These are phyloP conservation scores for Phengaris arion DNA, from an alignment of 2,888 invertebrate genomes.

Conservation along the genomic window DNA sequence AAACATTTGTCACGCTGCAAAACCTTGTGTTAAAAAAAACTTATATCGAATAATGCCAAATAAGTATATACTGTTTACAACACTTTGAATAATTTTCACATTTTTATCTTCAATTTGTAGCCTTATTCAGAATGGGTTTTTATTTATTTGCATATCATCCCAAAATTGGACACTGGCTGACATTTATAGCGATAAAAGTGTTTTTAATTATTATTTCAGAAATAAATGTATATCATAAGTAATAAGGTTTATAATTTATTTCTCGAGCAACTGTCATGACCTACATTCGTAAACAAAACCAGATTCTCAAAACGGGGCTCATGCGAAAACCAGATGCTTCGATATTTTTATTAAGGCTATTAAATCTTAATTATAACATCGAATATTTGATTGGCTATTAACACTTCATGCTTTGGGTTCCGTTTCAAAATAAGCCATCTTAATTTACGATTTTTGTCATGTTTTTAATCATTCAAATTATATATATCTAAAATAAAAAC, in stretches of 20 bases:
- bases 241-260: not conserved
- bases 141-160: not conserved
- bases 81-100: too few species aligned
- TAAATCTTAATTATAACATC: conserved; percentile 13
- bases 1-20: too few species aligned
- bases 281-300: conserved; percentile 11
- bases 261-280: not conserved
- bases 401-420: conserved; percentile 9
- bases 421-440: not conserved
- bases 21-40: too few species aligned
- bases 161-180: not conserved
- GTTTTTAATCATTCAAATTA: too few species aligned
- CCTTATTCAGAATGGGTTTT: too few species aligned
- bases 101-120: too few species aligned
- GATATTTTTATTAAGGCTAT: not conserved
- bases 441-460: too few species aligned
- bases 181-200: not conserved
- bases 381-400: conserved; percentile 18
- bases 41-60: too few species aligned
- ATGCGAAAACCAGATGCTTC: not conserved
- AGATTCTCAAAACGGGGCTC: not conserved
- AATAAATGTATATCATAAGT: not conserved
- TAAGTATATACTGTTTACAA: too few species aligned
- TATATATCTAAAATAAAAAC: too few species aligned
- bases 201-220: not conserved